phyloP scores from a whole-genome alignment of 2,888 invertebrate species.

The Phanerotoma sp. region DNA sequence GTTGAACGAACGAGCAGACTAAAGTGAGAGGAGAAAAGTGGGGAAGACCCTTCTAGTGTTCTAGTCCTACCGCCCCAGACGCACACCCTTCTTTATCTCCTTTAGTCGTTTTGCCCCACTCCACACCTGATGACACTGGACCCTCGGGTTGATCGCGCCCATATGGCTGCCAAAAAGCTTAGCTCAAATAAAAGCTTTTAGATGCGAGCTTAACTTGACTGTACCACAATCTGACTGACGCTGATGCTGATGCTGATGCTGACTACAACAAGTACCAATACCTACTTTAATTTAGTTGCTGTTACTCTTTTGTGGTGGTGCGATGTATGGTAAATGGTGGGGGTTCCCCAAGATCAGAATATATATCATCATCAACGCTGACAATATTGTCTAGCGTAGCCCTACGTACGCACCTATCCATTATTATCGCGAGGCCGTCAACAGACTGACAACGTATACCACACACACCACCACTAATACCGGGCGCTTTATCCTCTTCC shows the following conservation, averaged over 20 bases:
- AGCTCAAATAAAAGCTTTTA: too few relatives aligned
- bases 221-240: too few relatives aligned
- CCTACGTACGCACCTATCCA: constrained; percentile 28
- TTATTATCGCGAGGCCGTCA: constrained; percentile 28
- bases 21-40: constrained; percentile 30
- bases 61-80: constrained; percentile 20
- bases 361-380: constrained; percentile 55
- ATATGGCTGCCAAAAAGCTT: not conserved
- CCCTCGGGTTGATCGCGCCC: not conserved
- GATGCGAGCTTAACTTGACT: not conserved
- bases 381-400: constrained; percentile 44
- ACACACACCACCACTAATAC: constrained; percentile 18
- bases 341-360: constrained; percentile 41
- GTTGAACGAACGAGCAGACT: not conserved
- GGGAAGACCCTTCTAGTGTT: constrained; percentile 31
- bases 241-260: too few relatives aligned
- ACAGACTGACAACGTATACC: constrained; percentile 23
- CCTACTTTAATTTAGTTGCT: too few relatives aligned
- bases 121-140: constrained; percentile 4
- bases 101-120: constrained; percentile 26
- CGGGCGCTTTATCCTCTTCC: too few relatives aligned
- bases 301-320: too few relatives aligned
- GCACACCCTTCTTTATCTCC: constrained; percentile 30
- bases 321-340: not conserved
- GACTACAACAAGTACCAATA: too few relatives aligned